These are phyloP conservation scores for Aphidius ervi DNA, from an alignment of 1,140 invertebrate genomes.

Conservation along the genomic window DNA sequence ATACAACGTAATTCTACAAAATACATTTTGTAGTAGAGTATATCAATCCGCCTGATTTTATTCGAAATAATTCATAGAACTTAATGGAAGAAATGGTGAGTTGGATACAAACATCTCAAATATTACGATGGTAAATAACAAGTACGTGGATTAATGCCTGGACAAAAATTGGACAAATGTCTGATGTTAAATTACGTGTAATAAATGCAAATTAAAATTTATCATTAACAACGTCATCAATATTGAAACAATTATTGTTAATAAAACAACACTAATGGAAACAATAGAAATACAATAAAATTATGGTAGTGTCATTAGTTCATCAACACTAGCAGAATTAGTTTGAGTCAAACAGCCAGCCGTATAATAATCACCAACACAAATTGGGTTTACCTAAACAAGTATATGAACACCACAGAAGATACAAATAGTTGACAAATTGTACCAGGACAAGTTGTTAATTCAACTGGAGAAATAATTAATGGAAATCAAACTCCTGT, in stretches of 20 bases:
- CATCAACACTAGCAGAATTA: no score
- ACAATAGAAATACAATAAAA: conserved; percentile 31
- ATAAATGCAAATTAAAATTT: conserved; percentile 59
- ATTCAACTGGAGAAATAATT: conserved; percentile 66
- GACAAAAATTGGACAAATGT: conserved; percentile 89
- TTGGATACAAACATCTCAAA: no score
- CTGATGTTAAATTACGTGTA: conserved; percentile 89
- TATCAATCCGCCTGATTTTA: no score
- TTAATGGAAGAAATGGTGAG: no score
- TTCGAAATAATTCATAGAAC: no score
- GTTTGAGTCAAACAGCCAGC: no score
- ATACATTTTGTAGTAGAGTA: no score
- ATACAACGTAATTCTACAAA: no score
- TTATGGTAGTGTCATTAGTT: conserved; percentile 28
- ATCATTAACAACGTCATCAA: conserved; percentile 30
- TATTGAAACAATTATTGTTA: conserved; percentile 8
- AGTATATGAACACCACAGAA: conserved; percentile 41
- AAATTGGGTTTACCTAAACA: conserved; percentile 29
- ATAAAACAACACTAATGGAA: not conserved
- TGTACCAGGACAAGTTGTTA: conserved; percentile 42
- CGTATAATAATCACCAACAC: no score
- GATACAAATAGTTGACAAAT: conserved; percentile 47
- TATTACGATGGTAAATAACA: conserved; percentile 91
- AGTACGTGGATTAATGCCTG: conserved; percentile 83
- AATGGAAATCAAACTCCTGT: no score